phyloP scores from a whole-genome alignment of 2,797 vertebrate species.

The Galagoides demidoff region DNA sequence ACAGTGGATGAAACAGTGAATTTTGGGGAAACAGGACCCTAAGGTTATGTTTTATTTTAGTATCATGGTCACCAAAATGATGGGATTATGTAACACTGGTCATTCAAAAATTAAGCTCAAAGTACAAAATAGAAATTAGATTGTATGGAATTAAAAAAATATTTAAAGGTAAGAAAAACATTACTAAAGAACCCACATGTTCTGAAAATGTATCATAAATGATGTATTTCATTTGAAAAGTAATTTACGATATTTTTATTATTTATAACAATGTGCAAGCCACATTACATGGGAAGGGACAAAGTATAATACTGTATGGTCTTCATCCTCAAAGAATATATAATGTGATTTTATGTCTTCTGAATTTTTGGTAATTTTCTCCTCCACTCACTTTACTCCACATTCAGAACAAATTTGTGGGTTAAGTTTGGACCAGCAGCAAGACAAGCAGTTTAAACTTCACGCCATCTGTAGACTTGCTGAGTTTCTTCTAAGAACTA shows the following conservation, averaged over 20 bases:
- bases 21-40: background rate
- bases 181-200: background rate
- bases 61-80: background rate
- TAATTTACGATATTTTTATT: conserved; percentile 48
- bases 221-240: background rate
- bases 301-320: conserved; percentile 50
- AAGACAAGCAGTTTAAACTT: background rate
- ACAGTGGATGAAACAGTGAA: background rate
- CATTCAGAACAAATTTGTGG: background rate
- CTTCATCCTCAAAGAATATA: background rate
- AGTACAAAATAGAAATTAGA: background rate
- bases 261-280: background rate
- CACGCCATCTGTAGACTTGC: background rate
- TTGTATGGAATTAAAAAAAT: background rate
- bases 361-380: background rate
- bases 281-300: background rate
- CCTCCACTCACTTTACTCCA: background rate
- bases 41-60: background rate
- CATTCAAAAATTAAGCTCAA: background rate
- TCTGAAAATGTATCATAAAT: background rate
- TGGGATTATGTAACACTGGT: background rate
- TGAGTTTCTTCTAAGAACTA: background rate
- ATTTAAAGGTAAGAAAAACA: background rate
- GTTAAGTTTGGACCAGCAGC: background rate
- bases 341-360: conserved; percentile 1